Conservation (phyloP, 2,113 vertebrate species). For the Microtus montanus region DNA sequence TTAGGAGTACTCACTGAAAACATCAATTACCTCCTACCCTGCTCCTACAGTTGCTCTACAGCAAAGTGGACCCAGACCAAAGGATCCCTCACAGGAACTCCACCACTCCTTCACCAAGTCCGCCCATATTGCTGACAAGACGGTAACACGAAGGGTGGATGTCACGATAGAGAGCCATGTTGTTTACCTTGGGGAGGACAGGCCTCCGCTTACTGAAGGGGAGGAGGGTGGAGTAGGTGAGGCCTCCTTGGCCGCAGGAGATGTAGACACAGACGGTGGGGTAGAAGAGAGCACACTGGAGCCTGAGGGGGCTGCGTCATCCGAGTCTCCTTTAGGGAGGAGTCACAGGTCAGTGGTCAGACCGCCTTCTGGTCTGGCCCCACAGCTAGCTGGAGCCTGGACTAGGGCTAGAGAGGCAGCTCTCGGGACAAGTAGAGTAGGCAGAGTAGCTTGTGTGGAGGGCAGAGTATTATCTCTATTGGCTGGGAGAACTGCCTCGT, state of each 20-base stretch:
- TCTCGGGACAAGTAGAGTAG: too few species aligned
- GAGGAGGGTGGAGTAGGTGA: slow-evolving; percentile 97
- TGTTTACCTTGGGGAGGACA: slow-evolving; percentile 90
- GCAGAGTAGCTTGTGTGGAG: neutral
- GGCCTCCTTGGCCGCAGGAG: slow-evolving; percentile 94
- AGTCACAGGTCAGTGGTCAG: neutral
- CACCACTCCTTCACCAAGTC: too few species aligned
- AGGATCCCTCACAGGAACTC: neutral
- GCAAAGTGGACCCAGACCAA: neutral
- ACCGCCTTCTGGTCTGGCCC: neutral
- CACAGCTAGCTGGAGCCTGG: neutral
- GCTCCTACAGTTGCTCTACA: neutral
- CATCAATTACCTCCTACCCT: too few species aligned
- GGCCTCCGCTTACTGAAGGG: slow-evolving; percentile 93
- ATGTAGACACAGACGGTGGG: slow-evolving; percentile 92
- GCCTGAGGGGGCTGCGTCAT: slow-evolving; percentile 93
- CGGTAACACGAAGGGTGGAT: neutral
- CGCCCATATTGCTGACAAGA: neutral
- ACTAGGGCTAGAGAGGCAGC: fast-evolving
- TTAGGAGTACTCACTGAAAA: too few species aligned
- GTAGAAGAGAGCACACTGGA: slow-evolving; percentile 92
- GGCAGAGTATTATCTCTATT: neutral
- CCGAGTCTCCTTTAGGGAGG: slow-evolving; percentile 92
- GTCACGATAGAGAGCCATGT: neutral
- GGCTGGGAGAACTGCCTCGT: neutral